Evolutionary conservation across 1,140 invertebrate species (phyloP).

Genomic region (Drosophila santomea): DNA sequence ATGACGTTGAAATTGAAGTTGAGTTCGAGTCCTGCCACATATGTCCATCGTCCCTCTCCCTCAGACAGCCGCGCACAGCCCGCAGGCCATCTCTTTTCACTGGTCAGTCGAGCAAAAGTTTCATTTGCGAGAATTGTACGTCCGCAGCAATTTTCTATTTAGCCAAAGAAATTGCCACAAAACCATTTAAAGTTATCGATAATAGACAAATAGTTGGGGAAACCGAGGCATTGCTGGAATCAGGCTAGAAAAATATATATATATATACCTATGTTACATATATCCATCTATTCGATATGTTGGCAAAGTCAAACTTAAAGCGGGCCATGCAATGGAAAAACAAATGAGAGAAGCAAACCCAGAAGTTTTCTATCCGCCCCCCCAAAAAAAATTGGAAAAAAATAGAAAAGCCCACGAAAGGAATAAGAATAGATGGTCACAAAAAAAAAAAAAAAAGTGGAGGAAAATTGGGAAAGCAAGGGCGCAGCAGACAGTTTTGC

Average conservation of each 20-base stretch:
- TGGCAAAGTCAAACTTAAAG: conserved; percentile 44
- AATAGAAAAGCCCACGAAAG: conserved; percentile 1
- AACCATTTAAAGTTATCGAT: conserved; percentile 43
- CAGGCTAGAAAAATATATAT: too few species aligned
- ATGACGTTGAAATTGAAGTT: conserved; percentile 66
- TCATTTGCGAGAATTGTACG: conserved; percentile 33
- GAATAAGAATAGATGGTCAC: background rate
- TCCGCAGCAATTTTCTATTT: conserved; percentile 56
- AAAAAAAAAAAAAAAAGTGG: background rate
- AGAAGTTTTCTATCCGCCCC: conserved; percentile 15
- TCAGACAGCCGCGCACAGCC: background rate
- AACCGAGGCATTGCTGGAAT: background rate
- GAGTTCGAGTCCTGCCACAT: conserved; percentile 33
- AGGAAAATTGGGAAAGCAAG: conserved; percentile 9
- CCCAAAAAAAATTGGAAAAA: background rate
- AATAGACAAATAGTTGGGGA: conserved; percentile 13
- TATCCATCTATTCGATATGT: conserved; percentile 12
- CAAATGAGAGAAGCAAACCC: conserved; percentile 31
- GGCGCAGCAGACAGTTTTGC: conserved; percentile 31
- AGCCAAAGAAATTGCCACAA: conserved; percentile 46
- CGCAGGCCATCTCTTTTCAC: conserved; percentile 1
- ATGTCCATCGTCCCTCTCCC: conserved; percentile 14
- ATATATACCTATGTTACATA: background rate
- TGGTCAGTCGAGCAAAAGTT: conserved; percentile 32
- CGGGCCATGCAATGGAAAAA: conserved; percentile 36